phyloP scores from a whole-genome alignment of 2,888 invertebrate genomes.

The Tachina lurida region DNA sequence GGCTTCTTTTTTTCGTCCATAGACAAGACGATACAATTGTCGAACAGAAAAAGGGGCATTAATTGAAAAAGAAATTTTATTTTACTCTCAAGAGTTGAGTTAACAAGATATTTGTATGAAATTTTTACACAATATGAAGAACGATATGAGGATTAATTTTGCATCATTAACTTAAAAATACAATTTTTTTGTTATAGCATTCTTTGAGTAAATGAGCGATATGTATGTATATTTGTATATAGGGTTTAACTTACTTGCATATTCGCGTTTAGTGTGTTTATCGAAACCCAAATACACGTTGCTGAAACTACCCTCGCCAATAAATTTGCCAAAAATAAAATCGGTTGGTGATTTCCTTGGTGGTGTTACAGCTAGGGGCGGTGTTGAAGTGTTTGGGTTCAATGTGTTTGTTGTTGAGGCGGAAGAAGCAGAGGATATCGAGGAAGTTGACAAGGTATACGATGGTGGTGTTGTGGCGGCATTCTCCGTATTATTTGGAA shows the following conservation, averaged over 20 bases:
- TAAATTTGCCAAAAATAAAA: conserved; percentile 96
- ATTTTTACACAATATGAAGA: too few relatives aligned
- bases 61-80: too few relatives aligned
- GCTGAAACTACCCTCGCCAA: conserved; percentile 99
- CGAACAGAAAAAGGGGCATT: too few relatives aligned
- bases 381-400: conserved; percentile 57
- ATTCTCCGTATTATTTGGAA: conserved; percentile 61
- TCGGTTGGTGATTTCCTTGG: conserved; percentile 87
- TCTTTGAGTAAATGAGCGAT: too few relatives aligned
- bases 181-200: too few relatives aligned
- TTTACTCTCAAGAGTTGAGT: too few relatives aligned
- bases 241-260: conserved; percentile 92
- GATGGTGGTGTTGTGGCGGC: conserved; percentile 41
- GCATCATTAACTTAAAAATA: too few relatives aligned
- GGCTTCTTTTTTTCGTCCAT: too few relatives aligned
- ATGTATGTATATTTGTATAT: neutral
- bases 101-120: too few relatives aligned
- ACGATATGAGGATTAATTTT: too few relatives aligned
- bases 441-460: conserved; percentile 47
- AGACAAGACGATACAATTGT: too few relatives aligned
- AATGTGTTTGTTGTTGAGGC: conserved; percentile 60
- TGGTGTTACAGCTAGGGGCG: conserved; percentile 73
- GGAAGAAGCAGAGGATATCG: conserved; percentile 45
- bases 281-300: conserved; percentile 97
- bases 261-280: conserved; percentile 93